Conservation (phyloP, 2,888 invertebrate genomes). For the Crioceris asparagi region DNA sequence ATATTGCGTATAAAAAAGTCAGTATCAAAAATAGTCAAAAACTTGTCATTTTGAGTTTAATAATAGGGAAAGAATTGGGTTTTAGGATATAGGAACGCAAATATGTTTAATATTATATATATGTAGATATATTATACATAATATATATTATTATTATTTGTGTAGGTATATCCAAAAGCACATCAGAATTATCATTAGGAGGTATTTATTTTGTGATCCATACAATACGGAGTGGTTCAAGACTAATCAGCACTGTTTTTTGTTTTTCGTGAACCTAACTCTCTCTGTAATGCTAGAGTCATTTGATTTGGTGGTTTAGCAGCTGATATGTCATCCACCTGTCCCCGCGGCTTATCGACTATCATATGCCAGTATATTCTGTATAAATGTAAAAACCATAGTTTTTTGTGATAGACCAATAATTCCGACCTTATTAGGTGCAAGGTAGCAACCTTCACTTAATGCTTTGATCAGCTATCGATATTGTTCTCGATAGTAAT, state of each 20-base stretch:
- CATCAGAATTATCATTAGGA: no score
- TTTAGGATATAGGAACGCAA: no score
- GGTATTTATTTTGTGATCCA: conserved; percentile 5
- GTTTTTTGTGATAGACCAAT: no score
- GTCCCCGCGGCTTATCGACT: conserved; percentile 12
- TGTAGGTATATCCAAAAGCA: conserved; percentile 14
- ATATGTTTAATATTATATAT: no score
- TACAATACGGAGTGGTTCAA: conserved; percentile 13
- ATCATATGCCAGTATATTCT: no score
- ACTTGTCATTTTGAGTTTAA: conserved; percentile 13
- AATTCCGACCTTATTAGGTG: no score
- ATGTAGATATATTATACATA: no score
- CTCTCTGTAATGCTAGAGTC: conserved; percentile 20
- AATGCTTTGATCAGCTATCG: no score
- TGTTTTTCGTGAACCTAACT: conserved; percentile 21
- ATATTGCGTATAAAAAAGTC: conserved; percentile 12
- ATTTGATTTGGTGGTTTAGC: conserved; percentile 26
- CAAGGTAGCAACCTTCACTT: no score
- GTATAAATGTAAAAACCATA: no score
- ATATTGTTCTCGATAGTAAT: no score
- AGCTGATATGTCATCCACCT: conserved; percentile 35
- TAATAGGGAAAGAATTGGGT: conserved; percentile 7
- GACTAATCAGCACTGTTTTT: conserved; percentile 24
- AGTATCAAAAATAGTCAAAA: conserved; percentile 18
- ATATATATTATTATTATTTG: no score